A percentile compares a stretch with the other conserved stretches of the same genome.
phyloP scores from a whole-genome alignment of 2,797 vertebrate genomes.

The Mormyrus hasselquistii region DNA sequence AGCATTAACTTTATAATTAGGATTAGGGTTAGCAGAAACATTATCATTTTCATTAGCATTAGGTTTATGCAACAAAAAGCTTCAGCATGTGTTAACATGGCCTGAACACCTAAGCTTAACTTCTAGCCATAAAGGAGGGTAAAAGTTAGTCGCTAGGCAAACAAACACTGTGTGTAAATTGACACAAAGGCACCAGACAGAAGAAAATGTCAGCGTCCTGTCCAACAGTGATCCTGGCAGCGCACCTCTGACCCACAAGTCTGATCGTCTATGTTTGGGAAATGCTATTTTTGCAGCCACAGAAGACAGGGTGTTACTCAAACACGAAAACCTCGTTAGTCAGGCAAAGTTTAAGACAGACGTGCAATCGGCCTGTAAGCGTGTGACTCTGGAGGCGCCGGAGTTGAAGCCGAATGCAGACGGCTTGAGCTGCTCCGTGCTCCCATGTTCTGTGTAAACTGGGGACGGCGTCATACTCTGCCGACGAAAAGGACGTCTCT shows the following conservation, averaged over 20 bases:
- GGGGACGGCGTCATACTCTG: not conserved
- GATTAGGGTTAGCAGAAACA: not conserved
- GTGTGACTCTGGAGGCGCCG: not conserved
- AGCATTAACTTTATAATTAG: not conserved
- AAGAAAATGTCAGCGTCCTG: not conserved
- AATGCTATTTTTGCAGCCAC: not conserved
- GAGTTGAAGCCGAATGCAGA: not conserved
- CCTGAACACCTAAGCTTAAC: not conserved
- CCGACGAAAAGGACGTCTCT: not conserved
- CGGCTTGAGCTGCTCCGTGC: not conserved
- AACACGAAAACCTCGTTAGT: not conserved
- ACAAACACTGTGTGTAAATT: not conserved
- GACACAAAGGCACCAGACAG: not conserved
- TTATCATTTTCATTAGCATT: not conserved
- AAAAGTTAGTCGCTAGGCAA: not conserved
- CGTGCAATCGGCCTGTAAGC: not conserved
- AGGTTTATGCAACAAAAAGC: not conserved
- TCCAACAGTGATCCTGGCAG: not conserved
- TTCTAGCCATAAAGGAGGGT: not conserved
- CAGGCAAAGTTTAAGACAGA: not conserved
- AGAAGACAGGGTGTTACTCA: not conserved
- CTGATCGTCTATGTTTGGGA: not conserved
- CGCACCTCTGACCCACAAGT: not conserved
- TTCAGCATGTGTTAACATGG: not conserved
- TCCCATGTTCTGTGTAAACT: not conserved